Base-by-base conservation (phyloP, 2,113 vertebrate genomes). In the Calyptommatus sinebrachiatus region DNA sequence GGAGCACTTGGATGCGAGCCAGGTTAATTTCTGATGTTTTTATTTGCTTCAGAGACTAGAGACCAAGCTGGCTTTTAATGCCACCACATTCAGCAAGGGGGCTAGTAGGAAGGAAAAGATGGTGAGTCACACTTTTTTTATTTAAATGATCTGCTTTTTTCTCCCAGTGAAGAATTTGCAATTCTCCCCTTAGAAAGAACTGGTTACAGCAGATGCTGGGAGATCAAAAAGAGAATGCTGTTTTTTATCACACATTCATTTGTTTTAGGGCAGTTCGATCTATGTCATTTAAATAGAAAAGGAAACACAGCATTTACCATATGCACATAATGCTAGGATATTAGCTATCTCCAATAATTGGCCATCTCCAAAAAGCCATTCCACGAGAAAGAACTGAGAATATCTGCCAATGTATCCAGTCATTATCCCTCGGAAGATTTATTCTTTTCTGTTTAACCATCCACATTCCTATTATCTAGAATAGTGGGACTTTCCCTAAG, bases 21-120 rank as follows among this genome's bases (percentile, higher is more conserved):
- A 46, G 18, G 14, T 73, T 80, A 16, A 73, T 57, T 67, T 73
- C 14, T 57, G 24, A 41, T 74, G 71, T 24, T 68, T 57, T 67
- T 46, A 29, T 73, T 73, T 73, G 14, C 14, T 80, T 67, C 63
- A 80, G 57, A 80, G 48, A 60, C 50, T 60, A 45, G 11, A 66
- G 68, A 68, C 21, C 11, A 22, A 74, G 46, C 48, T 62, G n/a
- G 4, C 18, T 78, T 61, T 62, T 31, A 31, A 61, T 71, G 53
- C n/a, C 28, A 7, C 67, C 41, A 71, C 26, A 53, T 11, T 12
- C 11, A 18, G 29, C 3, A 12, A 5, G 22, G 21, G 46, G 29
- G 5, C 16, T 12, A 18, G 31, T 28, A 5, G 18, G 41, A 46
- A 46, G 41, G 61, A 66, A 76, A 45, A 21, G 16, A 5, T 48